These are phyloP conservation scores for Ammospiza maritima DNA, from an alignment of 2,797 vertebrate genomes.

Conservation along the genomic window DNA sequence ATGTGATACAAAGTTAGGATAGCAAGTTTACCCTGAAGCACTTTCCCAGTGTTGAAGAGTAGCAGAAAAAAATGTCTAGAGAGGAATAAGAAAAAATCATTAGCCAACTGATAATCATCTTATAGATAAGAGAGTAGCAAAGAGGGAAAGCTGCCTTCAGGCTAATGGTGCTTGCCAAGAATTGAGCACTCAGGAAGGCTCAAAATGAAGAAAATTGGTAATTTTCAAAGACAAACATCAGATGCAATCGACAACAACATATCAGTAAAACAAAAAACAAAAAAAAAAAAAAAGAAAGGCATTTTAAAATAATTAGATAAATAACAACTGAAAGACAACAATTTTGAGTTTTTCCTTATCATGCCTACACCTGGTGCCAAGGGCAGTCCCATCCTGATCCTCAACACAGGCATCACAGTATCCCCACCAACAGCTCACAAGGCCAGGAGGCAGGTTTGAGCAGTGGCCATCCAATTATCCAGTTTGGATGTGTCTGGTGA, in stretches of 20 bases:
- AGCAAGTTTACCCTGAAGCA: not conserved
- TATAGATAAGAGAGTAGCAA: not conserved
- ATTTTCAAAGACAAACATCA: constrained; percentile 25
- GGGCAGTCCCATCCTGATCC: not conserved
- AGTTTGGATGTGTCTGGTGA: not conserved
- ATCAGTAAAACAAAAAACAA: not conserved
- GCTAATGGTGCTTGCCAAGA: not conserved
- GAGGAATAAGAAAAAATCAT: not conserved
- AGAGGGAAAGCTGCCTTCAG: not conserved
- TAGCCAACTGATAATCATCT: not conserved
- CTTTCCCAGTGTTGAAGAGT: not conserved
- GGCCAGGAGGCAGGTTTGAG: not conserved
- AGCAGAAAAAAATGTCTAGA: not conserved
- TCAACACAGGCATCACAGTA: not conserved
- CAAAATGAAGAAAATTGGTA: not conserved
- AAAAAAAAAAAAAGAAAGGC: not conserved
- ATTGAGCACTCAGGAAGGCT: not conserved
- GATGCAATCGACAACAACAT: not conserved
- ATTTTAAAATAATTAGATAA: not conserved
- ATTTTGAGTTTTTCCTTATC: not conserved
- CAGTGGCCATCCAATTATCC: not conserved
- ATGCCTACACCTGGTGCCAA: not conserved
- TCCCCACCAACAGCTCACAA: not conserved
- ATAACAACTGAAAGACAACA: not conserved
- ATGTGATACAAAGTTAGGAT: not conserved